Percentiles rank a stretch among this genome's conserved stretches.
These are phyloP conservation scores for Hirundichthys speculiger DNA, from an alignment of 2,113 vertebrate species.

Conservation along the genomic window DNA sequence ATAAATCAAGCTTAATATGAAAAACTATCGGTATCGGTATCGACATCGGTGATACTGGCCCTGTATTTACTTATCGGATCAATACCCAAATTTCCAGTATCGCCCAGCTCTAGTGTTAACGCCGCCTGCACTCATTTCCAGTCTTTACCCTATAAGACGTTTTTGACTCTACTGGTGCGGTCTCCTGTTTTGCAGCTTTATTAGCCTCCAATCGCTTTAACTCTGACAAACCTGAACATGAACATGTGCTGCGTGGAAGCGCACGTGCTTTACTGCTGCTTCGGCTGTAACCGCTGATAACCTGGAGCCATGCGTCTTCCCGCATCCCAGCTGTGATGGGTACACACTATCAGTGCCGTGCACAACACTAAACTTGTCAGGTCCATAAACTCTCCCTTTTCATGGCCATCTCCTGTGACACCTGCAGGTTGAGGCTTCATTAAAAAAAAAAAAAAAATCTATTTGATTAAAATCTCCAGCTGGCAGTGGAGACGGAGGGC, in stretches of 20 bases:
- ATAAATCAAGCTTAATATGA: too few species aligned
- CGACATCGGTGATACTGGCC: too few species aligned
- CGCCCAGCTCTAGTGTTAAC: too few species aligned
- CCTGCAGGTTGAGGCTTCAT: too few species aligned
- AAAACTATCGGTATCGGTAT: too few species aligned
- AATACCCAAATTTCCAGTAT: too few species aligned
- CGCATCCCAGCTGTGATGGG: constrained; percentile 66
- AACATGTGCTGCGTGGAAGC: constrained; percentile 71
- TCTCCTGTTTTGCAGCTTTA: constrained; percentile 51
- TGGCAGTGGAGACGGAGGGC: constrained; percentile 76
- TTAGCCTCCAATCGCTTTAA: constrained; percentile 38
- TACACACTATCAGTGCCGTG: constrained; percentile 45
- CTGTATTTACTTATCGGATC: too few species aligned
- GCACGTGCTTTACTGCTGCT: constrained; percentile 48
- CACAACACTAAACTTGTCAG: constrained; percentile 52
- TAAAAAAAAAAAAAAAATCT: constrained; percentile 6
- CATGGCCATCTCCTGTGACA: constrained; percentile 25
- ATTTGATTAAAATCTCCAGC: constrained; percentile 84
- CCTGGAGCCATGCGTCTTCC: constrained; percentile 42
- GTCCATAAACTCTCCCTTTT: constrained; percentile 51
- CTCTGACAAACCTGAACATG: constrained; percentile 54
- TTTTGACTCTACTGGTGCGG: constrained; percentile 2
- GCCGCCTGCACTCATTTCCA: not conserved
- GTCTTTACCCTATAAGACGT: not conserved
- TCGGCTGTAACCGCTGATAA: constrained; percentile 52